A percentile compares a stretch with the other conserved stretches of the same genome.
Conservation (phyloP, 2,113 vertebrate genomes). For the Hassar affinis region DNA sequence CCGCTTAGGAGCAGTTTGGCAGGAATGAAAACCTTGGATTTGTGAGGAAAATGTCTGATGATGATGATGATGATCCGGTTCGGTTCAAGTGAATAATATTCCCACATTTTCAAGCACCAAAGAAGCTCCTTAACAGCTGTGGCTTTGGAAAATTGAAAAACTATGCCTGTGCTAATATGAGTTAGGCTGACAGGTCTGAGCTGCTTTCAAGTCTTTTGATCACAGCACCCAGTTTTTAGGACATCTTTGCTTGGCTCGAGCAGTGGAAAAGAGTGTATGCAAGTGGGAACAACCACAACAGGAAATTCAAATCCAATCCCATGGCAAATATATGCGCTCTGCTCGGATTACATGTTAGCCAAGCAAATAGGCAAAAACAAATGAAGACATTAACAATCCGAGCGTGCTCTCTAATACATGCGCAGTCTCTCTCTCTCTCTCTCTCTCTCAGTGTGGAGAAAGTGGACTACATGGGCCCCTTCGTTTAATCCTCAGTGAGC, state of each 20-base stretch:
- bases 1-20: not conserved
- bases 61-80: not conserved
- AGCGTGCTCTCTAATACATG: not conserved
- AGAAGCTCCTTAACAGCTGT: slow-evolving; percentile 1
- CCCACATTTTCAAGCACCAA: slow-evolving; percentile 32
- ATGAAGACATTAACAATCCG: slow-evolving; percentile 16
- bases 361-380: slow-evolving; percentile 13
- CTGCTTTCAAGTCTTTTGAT: slow-evolving; percentile 44
- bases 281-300: slow-evolving; percentile 33
- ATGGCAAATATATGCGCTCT: slow-evolving; percentile 39
- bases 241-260: slow-evolving; percentile 29
- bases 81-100: slow-evolving; percentile 37
- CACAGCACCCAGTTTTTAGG: slow-evolving; percentile 37
- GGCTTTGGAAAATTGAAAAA: slow-evolving; percentile 36
- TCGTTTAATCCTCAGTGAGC: slow-evolving; percentile 67
- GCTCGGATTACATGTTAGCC: slow-evolving; percentile 34
- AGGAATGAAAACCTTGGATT: not conserved
- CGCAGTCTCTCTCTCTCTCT: not conserved
- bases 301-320: slow-evolving; percentile 37
- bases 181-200: slow-evolving; percentile 26
- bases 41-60: slow-evolving; percentile 2
- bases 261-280: slow-evolving; percentile 34
- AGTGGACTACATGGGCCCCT: slow-evolving; percentile 62
- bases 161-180: slow-evolving; percentile 27
- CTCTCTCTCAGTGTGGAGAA: slow-evolving; percentile 49